phyloP scores from a whole-genome alignment of 2,888 invertebrate species.

The Scaptomyza caliginosa region DNA sequence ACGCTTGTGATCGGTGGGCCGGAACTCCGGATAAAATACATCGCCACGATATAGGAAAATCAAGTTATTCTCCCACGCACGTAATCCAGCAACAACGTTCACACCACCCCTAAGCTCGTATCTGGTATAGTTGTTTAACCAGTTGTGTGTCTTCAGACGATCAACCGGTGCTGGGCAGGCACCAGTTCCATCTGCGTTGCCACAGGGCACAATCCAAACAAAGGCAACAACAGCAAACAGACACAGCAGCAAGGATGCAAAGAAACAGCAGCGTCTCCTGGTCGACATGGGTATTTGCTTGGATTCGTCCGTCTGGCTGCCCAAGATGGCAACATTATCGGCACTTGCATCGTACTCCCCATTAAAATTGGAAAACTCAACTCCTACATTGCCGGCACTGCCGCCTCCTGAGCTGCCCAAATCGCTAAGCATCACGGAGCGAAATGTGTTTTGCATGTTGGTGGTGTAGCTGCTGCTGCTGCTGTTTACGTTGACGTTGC shows the following conservation, averaged over 20 bases:
- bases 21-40: slow-evolving; percentile 86
- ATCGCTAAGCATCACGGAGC: slow-evolving; percentile 82
- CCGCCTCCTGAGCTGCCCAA: slow-evolving; percentile 51
- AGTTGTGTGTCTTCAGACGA: slow-evolving; percentile 87
- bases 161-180: slow-evolving; percentile 86
- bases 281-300: slow-evolving; percentile 87
- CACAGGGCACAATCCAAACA: slow-evolving; percentile 91
- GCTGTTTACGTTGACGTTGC: slow-evolving; percentile 52
- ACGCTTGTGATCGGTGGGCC: slow-evolving; percentile 81
- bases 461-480: slow-evolving; percentile 67
- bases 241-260: slow-evolving; percentile 89
- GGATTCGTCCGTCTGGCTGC: slow-evolving; percentile 81
- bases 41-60: slow-evolving; percentile 90
- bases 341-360: slow-evolving; percentile 82
- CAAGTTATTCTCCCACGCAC: slow-evolving; percentile 88
- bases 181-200: slow-evolving; percentile 85
- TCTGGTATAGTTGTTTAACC: slow-evolving; percentile 88
- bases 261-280: slow-evolving; percentile 88
- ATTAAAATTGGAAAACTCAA: slow-evolving; percentile 80
- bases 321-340: slow-evolving; percentile 83
- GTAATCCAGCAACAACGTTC: slow-evolving; percentile 88
- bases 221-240: slow-evolving; percentile 89
- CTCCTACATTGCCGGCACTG: slow-evolving; percentile 49
- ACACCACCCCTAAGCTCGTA: slow-evolving; percentile 89
- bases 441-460: slow-evolving; percentile 82